Evolutionary conservation across 2,888 invertebrate species (phyloP), one percentile per base, ranked within the genome.

Genomic region (Ctena decussata): DNA sequence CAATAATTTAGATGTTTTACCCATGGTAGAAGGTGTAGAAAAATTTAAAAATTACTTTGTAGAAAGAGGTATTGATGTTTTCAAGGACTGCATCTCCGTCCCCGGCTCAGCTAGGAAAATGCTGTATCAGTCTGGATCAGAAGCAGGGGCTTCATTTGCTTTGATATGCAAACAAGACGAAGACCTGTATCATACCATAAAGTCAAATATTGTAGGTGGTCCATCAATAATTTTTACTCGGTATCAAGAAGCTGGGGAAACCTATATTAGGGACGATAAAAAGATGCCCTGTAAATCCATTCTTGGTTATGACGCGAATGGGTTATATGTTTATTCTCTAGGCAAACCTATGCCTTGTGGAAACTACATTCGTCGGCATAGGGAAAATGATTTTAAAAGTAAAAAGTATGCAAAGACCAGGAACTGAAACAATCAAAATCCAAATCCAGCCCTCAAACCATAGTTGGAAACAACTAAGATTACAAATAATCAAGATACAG

Each of bases 191-290:
- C 15, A 75, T 24, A 44, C 11, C 3, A 37, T 69, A 6, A 69
- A 32, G 21, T 11, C 6, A 11, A 15, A 15, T 11, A 41, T 41
- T 11, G 41, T 41, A 15, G 41, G 41, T 41, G 75, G 75, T 18
- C 57, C 57, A 21, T 32, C 32, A 8, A 53, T 53, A 1, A 75
- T 75, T 35, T 53, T 75, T 39, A 75, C 75, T n/a, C 75, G 75
- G 12, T 57, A 75, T 53, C 75, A 75, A 27, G 30, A 75, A 75
- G 37, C 75, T 12, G 75, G 75, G 24, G 32, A 75, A 57, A 75
- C 75, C 32, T 41, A 35, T 1, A 75, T 75, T 8, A 75, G 75
- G 30, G 53, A 30, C 2, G 46, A 75, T 32, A 30, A 53, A 57
- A 41, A 41, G 8, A 6, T 11, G 8, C 30, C 37, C 2, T 75